phyloP scores from a whole-genome alignment of 2,888 invertebrate species.

The Archips crataeganus region DNA sequence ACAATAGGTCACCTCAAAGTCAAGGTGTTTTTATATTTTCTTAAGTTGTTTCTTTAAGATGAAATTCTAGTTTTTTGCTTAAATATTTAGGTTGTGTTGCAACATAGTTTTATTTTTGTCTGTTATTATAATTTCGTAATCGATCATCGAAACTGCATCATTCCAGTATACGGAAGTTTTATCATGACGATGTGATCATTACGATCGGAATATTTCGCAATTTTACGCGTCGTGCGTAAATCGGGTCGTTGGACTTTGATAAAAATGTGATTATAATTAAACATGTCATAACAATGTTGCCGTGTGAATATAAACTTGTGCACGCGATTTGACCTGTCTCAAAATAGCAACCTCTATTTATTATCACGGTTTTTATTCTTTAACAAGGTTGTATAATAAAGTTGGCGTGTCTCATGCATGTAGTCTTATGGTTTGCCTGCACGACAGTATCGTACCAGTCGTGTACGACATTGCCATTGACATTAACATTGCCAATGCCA shows the following conservation, averaged over 20 bases:
- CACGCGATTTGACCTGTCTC: neutral
- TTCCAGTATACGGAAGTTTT: neutral
- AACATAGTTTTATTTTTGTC: neutral
- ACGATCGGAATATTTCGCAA: constrained; percentile 18
- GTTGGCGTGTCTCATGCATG: neutral
- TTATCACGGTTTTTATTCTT: neutral
- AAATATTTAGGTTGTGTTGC: neutral
- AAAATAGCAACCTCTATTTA: neutral
- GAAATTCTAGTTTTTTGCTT: neutral
- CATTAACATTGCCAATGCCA: neutral
- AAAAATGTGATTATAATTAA: constrained; percentile 15
- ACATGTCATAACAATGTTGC: constrained; percentile 8
- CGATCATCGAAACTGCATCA: neutral
- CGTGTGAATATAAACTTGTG: constrained; percentile 5
- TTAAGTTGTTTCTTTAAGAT: neutral
- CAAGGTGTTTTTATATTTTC: neutral
- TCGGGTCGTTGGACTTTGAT: constrained; percentile 21
- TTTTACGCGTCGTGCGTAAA: neutral
- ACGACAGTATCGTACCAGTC: neutral
- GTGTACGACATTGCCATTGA: neutral
- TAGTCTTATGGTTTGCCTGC: neutral
- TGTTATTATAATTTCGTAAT: neutral
- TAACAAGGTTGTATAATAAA: neutral
- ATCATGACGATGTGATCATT: neutral
- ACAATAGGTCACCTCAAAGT: neutral